A percentile compares a stretch with the other conserved stretches of the same genome.
Evolutionary conservation across 2,888 invertebrate species (phyloP).

Genomic region (Teleogryllus oceanicus): DNA sequence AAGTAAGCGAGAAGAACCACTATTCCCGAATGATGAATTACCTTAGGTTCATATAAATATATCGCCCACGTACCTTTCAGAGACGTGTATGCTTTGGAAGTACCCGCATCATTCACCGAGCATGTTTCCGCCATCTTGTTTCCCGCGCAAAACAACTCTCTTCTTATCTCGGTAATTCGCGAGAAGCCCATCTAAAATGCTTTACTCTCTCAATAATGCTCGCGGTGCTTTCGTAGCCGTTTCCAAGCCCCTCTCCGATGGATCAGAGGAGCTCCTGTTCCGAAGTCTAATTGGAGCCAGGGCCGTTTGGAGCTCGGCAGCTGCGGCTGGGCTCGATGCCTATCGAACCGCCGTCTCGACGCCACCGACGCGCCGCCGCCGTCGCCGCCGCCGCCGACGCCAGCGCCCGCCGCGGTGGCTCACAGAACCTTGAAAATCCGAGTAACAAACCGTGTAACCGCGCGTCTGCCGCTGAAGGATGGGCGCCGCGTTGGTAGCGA

Average conservation of each 20-base stretch:
- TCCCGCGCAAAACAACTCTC: too few species aligned
- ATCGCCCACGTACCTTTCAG: too few species aligned
- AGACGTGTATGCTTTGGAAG: too few species aligned
- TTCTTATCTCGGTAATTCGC: too few species aligned
- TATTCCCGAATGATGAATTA: too few species aligned
- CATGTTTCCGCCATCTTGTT: too few species aligned
- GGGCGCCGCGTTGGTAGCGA: slow-evolving; percentile 1
- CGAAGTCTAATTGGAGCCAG: not conserved
- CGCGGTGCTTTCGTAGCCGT: too few species aligned
- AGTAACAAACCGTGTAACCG: slow-evolving; percentile 3
- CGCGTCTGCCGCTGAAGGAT: not conserved
- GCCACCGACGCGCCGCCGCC: not conserved
- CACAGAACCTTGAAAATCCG: slow-evolving; percentile 6
- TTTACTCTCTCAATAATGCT: too few species aligned
- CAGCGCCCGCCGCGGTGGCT: not conserved
- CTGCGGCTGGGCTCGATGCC: not conserved
- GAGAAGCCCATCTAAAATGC: too few species aligned
- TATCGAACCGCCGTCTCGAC: not conserved
- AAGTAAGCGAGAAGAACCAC: too few species aligned
- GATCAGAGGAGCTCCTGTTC: not conserved
- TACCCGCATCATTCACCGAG: too few species aligned
- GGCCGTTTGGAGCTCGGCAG: not conserved
- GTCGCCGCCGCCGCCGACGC: not conserved
- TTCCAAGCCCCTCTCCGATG: not conserved
- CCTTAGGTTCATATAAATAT: too few species aligned